Conservation (phyloP, 2,797 vertebrate genomes). For the Xenopus petersii region DNA sequence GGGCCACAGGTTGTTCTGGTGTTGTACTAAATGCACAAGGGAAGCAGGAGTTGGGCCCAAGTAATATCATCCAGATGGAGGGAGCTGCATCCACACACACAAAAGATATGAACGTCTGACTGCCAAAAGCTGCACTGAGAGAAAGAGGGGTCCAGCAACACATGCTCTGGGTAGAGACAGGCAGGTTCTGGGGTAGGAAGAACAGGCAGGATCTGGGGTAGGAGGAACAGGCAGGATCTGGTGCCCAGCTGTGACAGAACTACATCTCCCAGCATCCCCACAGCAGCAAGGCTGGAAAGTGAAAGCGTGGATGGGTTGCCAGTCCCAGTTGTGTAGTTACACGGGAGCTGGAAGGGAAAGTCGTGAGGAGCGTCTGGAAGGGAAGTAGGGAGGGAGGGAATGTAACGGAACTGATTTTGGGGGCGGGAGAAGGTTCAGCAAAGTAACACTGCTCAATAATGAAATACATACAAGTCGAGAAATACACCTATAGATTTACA, state of each 20-base stretch:
- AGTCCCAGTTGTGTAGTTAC: too few relatives aligned
- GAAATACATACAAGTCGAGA: too few relatives aligned
- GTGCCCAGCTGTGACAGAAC: too few relatives aligned
- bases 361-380: background rate
- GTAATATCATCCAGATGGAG: constrained; percentile 47
- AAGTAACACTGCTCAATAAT: too few relatives aligned
- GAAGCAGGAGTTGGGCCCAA: constrained; percentile 35
- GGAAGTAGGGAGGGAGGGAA: constrained; percentile 17
- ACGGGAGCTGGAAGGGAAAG: too few relatives aligned
- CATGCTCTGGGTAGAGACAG: too few relatives aligned
- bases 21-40: constrained; percentile 17
- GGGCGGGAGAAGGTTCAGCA: constrained; percentile 13
- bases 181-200: background rate
- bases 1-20: too few relatives aligned
- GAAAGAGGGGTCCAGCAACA: background rate
- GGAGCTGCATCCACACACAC: constrained; percentile 31
- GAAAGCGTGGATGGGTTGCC: too few relatives aligned
- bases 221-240: too few relatives aligned
- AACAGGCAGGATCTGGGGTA: background rate
- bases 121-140: background rate
- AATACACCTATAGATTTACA: too few relatives aligned
- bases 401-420: constrained; percentile 34
- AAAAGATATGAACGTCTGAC: constrained; percentile 27
- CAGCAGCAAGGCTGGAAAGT: too few relatives aligned
- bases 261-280: too few relatives aligned